phyloP scores from a whole-genome alignment of 2,113 vertebrate species.

The Tragelaphus scriptus region DNA sequence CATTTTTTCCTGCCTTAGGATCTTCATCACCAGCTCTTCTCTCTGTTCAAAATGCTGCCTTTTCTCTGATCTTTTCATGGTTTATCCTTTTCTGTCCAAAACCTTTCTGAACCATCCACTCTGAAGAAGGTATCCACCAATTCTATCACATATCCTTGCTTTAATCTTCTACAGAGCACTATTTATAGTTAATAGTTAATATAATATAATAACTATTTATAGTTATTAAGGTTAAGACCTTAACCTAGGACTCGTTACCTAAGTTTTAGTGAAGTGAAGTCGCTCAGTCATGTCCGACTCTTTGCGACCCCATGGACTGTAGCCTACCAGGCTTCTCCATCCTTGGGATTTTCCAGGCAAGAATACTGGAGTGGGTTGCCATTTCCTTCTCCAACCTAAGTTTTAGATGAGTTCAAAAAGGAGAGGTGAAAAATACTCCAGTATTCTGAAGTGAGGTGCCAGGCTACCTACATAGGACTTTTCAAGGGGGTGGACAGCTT shows the following conservation, averaged over 20 bases:
- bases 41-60: not conserved
- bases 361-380: no score
- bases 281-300: no score
- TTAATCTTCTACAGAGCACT: not conserved
- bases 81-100: not conserved
- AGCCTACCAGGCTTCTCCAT: no score
- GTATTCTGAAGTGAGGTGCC: not conserved
- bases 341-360: no score
- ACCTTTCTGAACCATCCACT: not conserved
- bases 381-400: not conserved
- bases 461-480: not conserved
- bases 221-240: not conserved
- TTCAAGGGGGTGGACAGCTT: not conserved
- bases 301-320: rapidly evolving
- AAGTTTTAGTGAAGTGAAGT: not conserved
- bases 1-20: not conserved
- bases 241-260: not conserved
- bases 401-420: not conserved
- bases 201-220: not conserved
- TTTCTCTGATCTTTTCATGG: not conserved
- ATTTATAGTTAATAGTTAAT: not conserved
- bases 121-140: not conserved
- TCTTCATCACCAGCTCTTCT: not conserved
- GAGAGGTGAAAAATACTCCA: not conserved
- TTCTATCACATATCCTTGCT: not conserved